These are phyloP conservation scores for Dermochelys coriacea DNA, from an alignment of 2,797 vertebrate genomes.

Conservation along the genomic window DNA sequence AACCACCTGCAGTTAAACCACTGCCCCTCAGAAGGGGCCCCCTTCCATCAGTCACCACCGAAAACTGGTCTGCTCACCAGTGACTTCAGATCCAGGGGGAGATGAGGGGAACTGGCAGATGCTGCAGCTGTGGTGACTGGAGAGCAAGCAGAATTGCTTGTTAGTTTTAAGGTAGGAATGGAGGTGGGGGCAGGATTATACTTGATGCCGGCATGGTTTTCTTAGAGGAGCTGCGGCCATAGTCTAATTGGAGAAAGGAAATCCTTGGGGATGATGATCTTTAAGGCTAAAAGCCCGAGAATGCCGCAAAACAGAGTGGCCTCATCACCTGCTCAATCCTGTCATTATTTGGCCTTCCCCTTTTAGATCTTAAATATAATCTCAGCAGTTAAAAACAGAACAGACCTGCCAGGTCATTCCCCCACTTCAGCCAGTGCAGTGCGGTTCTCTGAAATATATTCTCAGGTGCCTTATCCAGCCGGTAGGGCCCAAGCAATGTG, in stretches of 20 bases:
- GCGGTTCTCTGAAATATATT: background rate
- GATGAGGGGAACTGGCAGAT: background rate
- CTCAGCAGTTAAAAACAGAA: background rate
- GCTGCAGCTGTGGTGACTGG: background rate
- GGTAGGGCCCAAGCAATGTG: background rate
- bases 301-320: background rate
- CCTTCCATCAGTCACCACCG: background rate
- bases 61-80: background rate
- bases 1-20: background rate
- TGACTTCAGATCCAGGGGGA: background rate
- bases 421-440: accelerated
- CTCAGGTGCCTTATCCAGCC: background rate
- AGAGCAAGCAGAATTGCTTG: background rate
- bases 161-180: background rate
- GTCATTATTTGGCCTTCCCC: background rate
- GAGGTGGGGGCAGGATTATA: background rate
- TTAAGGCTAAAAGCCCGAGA: background rate
- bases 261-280: background rate
- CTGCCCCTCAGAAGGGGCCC: background rate
- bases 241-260: background rate
- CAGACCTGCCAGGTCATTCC: background rate
- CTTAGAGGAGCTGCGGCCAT: background rate
- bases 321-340: background rate
- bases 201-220: background rate
- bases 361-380: background rate